Conservation (phyloP, 2,113 vertebrate species). For the Sula dactylatra region DNA sequence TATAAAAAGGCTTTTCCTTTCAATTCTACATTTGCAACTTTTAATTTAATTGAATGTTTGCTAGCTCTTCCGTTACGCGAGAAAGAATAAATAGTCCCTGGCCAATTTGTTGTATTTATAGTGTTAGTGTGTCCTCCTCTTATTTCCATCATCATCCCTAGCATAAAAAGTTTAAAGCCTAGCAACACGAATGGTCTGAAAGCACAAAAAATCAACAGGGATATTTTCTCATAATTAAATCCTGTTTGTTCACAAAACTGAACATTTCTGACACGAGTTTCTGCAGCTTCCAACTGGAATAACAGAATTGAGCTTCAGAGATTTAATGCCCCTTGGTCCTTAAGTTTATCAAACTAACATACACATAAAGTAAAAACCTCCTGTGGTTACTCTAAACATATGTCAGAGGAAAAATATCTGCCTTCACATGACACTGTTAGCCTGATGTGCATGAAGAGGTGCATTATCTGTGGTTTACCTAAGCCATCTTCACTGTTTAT, state of each 20-base stretch:
- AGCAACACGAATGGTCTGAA: background rate
- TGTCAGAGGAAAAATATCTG: background rate
- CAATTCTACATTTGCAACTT: conserved; percentile 47
- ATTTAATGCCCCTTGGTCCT: background rate
- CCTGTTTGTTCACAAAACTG: background rate
- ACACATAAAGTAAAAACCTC: accelerated
- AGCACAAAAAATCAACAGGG: background rate
- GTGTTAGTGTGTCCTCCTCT: background rate
- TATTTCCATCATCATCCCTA: background rate
- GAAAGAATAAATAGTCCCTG: background rate
- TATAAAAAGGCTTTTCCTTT: conserved; percentile 68
- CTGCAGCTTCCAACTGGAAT: background rate
- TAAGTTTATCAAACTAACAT: background rate
- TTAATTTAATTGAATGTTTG: conserved; percentile 19
- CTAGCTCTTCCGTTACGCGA: background rate
- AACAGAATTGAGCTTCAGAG: background rate
- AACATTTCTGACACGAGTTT: accelerated
- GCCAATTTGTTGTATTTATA: background rate
- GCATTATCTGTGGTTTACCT: no score
- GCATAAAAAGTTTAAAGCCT: background rate
- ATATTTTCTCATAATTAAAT: background rate
- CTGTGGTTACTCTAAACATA: accelerated
- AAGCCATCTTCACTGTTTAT: background rate
- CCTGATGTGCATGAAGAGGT: background rate
- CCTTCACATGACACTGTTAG: accelerated